Base-by-base conservation (phyloP, 2,888 invertebrate genomes). In the Kuschelorhynchus macadamiae region DNA sequence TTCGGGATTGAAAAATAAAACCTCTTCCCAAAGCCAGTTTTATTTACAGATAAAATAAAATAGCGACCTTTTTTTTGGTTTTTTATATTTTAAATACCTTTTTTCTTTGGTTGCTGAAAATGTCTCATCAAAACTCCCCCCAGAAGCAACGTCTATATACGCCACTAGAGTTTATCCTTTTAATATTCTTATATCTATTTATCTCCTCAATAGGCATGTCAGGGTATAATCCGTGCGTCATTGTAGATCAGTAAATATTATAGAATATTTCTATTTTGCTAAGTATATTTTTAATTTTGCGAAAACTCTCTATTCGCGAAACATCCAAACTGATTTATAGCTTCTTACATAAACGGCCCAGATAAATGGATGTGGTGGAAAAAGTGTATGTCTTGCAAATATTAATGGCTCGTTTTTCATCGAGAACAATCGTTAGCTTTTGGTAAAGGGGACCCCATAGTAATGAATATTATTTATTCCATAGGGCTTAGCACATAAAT, bases 371-470 rank as follows among this genome's bases (percentile, higher is more conserved):
- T 68, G 67, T 65, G 65, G 67, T 61, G 71, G 71, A 71, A 71
- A 71, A 71, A 71, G 71, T 71, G 64, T 71, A 67, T 65, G 70
- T 71, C 71, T 71, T 67, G 67, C 65, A 71, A 67, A 64, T 71
- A 71, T 71, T 71, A 71, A 71, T 71, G 71, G 67, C 21, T 52
- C 71, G 71, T 70, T 70, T 70, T 67, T 70, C 70, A 70, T 67
- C 61, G 64, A 55, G 60, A 53, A 60, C 60, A 66, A 66, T 66
- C 66, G 66, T 47, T 66, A 44, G 57, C 50, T 57, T 52, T 59
- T 32, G 52, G 46, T 44, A 18, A 59, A 33, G 57, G 42, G 46
- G 49, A 16, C 41, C 41, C 32, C 18, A 9, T 17, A 11, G 36
- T 66, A 66, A 64, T 69, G 69, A 69, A 69, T 69, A 64, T 64